Percentiles rank a stretch among this genome's conserved stretches.
Evolutionary conservation across 2,797 vertebrate genomes (phyloP).

Genomic region (Peromyscus nudipes): DNA sequence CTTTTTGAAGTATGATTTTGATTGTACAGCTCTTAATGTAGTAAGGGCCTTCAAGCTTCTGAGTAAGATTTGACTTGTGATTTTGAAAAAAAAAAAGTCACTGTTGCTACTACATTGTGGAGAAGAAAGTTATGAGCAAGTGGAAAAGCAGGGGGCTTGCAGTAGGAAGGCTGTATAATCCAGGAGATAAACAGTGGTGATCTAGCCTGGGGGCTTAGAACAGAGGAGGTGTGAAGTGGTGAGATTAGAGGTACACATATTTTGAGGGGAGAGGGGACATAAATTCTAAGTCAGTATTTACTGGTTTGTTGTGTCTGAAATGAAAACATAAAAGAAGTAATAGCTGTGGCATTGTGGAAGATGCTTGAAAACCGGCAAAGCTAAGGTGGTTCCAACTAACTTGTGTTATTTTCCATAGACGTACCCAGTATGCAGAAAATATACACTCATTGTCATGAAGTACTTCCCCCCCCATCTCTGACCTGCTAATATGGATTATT

Average conservation of each 20-base stretch:
- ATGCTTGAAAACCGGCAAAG: not conserved
- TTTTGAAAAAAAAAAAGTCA: no score
- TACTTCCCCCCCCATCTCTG: not conserved
- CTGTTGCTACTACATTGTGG: no score
- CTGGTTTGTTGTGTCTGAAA: not conserved
- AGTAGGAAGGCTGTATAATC: no score
- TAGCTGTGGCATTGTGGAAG: not conserved
- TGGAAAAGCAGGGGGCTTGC: no score
- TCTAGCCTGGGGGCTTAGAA: no score
- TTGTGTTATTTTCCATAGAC: not conserved
- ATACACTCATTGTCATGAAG: not conserved
- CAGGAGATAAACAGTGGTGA: no score
- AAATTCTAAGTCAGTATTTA: not conserved
- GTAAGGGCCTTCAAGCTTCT: no score
- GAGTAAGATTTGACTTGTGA: no score
- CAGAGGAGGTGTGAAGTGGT: not conserved
- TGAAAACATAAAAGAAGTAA: not conserved
- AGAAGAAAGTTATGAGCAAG: no score
- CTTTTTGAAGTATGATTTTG: no score
- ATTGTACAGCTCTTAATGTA: no score
- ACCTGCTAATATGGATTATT: not conserved
- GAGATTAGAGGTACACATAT: not conserved
- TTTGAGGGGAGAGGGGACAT: fast-evolving
- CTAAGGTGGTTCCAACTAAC: not conserved
- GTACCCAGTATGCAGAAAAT: not conserved